phyloP scores from a whole-genome alignment of 2,888 invertebrate genomes.

The Acanthosepion pharaonis region DNA sequence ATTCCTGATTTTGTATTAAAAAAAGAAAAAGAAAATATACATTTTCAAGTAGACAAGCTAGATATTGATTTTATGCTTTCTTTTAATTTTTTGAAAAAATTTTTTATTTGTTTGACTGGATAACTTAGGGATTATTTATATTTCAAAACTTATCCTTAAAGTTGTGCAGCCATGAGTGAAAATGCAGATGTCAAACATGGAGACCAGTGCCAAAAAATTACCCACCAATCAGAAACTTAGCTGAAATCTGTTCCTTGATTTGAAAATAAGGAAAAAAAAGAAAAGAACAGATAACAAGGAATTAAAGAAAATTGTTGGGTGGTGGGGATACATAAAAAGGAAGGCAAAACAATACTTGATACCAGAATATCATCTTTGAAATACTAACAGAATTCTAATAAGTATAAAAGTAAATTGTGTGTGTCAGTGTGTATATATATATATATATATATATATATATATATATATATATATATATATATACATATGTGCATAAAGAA shows the following conservation, averaged over 20 bases:
- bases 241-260: not conserved
- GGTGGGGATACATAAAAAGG: not conserved
- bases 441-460: not conserved
- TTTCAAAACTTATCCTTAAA: constrained; percentile 33
- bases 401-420: not conserved
- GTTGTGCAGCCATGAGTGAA: constrained; percentile 12
- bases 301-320: not conserved
- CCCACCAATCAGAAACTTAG: not conserved
- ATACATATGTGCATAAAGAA: not conserved
- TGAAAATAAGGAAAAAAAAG: not conserved
- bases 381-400: constrained; percentile 33
- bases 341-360: not conserved
- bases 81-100: not conserved
- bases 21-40: not conserved
- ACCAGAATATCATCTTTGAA: not conserved
- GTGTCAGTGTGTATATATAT: not conserved
- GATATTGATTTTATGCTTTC: constrained; percentile 4
- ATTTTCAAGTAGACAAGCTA: not conserved
- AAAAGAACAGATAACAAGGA: not conserved
- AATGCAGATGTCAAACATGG: constrained; percentile 13
- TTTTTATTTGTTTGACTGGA: not conserved
- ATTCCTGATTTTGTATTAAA: constrained; percentile 5
- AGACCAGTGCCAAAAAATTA: constrained; percentile 33
- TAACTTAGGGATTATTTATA: constrained; percentile 7
- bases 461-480: not conserved